Evolutionary conservation across 2,888 invertebrate species (phyloP).

Genomic region (Dasysyrphus albostriatus): DNA sequence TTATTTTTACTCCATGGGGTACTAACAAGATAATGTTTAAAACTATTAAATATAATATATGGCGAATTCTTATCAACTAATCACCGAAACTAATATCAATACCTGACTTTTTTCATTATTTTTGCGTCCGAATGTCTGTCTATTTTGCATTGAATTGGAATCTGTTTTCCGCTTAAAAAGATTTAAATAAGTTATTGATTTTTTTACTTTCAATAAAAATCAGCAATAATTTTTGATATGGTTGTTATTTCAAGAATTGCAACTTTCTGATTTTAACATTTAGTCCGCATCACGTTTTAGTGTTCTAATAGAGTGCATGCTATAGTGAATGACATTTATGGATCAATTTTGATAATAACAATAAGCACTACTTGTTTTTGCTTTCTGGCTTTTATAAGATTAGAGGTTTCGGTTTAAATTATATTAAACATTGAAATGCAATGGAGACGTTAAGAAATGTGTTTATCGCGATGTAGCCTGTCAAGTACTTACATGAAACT

Average conservation of each 20-base stretch:
- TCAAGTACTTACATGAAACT: too few species aligned
- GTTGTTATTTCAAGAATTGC: background rate
- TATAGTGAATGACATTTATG: background rate
- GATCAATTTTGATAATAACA: background rate
- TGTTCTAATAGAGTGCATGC: background rate
- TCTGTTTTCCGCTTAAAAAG: background rate
- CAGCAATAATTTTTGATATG: background rate
- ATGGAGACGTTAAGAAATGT: too few species aligned
- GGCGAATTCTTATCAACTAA: background rate
- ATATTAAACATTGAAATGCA: too few species aligned
- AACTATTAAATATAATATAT: too few species aligned
- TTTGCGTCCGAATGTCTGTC: background rate
- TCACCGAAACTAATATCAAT: background rate
- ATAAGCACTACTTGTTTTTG: background rate
- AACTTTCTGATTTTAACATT: background rate
- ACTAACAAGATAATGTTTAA: too few species aligned
- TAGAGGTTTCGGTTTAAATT: too few species aligned
- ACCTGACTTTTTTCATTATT: background rate
- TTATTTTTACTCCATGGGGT: too few species aligned
- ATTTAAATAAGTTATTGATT: background rate
- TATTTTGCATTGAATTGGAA: background rate
- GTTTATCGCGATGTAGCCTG: too few species aligned
- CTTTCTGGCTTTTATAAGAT: background rate
- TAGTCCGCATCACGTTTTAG: slow-evolving; percentile 8
- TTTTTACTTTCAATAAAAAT: background rate